Evolutionary conservation across 2,797 vertebrate species (phyloP).

Genomic region (Pangasius djambal): DNA sequence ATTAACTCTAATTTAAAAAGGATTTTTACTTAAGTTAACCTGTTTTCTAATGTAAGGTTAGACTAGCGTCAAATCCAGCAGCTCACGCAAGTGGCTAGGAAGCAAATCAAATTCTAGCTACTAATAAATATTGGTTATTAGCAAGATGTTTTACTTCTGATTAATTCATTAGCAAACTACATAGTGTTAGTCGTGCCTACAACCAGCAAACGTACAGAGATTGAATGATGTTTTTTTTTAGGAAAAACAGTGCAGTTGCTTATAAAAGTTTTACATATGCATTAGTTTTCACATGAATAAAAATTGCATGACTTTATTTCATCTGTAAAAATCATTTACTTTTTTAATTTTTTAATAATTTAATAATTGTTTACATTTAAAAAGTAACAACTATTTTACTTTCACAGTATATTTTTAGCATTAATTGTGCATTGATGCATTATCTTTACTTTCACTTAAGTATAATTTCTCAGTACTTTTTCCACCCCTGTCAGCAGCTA

Average conservation of each 20-base stretch:
- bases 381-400: neutral
- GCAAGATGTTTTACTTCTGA: neutral
- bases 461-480: neutral
- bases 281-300: neutral
- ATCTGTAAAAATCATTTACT: neutral
- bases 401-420: neutral
- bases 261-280: neutral
- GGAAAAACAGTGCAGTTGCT: neutral
- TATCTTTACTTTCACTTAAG: neutral
- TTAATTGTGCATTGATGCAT: neutral
- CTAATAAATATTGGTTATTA: neutral
- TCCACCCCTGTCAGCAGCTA: neutral
- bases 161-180: neutral
- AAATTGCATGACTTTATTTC: neutral
- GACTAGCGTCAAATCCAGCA: neutral
- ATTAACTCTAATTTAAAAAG: neutral
- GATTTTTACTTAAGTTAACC: neutral
- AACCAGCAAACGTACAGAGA: neutral
- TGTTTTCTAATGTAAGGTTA: neutral
- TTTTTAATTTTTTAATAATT: neutral
- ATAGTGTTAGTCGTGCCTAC: neutral
- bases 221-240: neutral
- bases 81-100: neutral
- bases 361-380: neutral
- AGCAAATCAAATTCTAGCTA: neutral